phyloP scores from a whole-genome alignment of 2,797 vertebrate species.

The Scomberomorus guttatus region DNA sequence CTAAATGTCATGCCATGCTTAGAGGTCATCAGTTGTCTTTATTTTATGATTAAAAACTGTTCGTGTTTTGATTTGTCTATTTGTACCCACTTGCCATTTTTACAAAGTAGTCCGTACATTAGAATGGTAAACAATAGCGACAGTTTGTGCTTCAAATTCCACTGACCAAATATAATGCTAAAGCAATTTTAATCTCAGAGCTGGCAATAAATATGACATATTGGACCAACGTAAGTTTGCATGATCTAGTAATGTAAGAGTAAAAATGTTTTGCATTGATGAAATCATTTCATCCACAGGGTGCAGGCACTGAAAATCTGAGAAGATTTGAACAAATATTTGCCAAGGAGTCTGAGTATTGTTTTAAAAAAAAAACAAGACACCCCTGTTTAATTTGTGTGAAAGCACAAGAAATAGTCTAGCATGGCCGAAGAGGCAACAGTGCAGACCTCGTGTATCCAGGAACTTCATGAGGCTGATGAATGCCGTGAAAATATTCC shows the following conservation, averaged over 20 bases:
- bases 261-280: conserved; percentile 1
- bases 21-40: neutral
- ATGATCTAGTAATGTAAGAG: neutral
- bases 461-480: conserved; percentile 35
- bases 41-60: neutral
- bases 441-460: conserved; percentile 3
- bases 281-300: conserved; percentile 20
- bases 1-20: neutral
- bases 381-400: neutral
- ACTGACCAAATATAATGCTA: too few species aligned
- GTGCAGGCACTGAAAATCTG: neutral
- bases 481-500: conserved; percentile 66
- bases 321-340: conserved; percentile 9
- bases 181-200: neutral
- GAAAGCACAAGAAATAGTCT: neutral
- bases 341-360: conserved; percentile 13
- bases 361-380: conserved; percentile 2
- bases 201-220: neutral
- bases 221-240: neutral
- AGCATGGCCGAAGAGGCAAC: conserved; percentile 57
- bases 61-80: neutral
- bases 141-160: neutral
- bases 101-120: neutral
- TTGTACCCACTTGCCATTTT: neutral
- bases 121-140: too few species aligned